Percentiles rank a stretch among this genome's conserved stretches.
Conservation (phyloP, 2,113 vertebrate genomes). For the Himantopus leucocephalus region DNA sequence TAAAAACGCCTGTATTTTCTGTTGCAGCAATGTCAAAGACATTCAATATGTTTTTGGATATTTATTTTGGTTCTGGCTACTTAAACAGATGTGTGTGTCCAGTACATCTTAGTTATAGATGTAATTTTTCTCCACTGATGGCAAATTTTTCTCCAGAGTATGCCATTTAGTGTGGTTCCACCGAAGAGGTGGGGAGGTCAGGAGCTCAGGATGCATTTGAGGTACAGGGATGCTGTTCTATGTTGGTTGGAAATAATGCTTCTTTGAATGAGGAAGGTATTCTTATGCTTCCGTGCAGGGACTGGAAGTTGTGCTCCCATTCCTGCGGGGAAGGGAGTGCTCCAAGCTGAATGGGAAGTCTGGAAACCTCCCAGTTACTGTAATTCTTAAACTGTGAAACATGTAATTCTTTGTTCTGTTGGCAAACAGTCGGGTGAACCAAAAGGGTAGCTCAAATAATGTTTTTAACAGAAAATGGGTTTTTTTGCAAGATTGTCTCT, state of each 20-base stretch:
- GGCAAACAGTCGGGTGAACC: background rate
- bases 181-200: accelerated
- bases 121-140: background rate
- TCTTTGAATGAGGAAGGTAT: background rate
- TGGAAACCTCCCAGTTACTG: background rate
- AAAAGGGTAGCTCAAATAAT: background rate
- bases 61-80: background rate
- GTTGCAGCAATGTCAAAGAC: background rate
- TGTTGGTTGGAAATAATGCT: background rate
- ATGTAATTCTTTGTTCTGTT: background rate
- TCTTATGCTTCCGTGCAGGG: background rate
- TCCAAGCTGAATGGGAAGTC: background rate
- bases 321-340: background rate
- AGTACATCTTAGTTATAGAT: background rate
- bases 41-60: accelerated
- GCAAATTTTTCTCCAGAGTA: background rate
- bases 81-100: background rate
- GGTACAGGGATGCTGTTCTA: background rate
- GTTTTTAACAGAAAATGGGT: background rate
- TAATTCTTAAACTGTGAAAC: background rate
- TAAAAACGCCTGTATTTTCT: background rate
- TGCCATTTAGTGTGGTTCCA: background rate
- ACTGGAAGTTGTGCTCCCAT: background rate
- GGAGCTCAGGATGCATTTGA: background rate
- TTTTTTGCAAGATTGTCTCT: background rate